A percentile compares a stretch with the other conserved stretches of the same genome.
These are phyloP conservation scores for Lophotis ruficrista DNA, from an alignment of 2,113 vertebrate genomes.

Conservation along the genomic window DNA sequence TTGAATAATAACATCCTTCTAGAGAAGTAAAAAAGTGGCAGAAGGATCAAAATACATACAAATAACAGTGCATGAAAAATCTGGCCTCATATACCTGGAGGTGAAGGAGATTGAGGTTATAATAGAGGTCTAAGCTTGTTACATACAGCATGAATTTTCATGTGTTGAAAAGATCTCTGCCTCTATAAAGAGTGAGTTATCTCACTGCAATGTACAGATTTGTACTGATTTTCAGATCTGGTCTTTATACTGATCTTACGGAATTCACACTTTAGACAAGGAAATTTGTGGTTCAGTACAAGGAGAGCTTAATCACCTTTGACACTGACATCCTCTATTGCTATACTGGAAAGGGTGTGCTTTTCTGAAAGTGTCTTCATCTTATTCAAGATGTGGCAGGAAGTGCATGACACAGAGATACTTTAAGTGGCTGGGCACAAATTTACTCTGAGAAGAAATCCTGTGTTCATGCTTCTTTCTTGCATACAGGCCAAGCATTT, in stretches of 20 bases:
- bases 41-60: not conserved
- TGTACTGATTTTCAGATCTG: not conserved
- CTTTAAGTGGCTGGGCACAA: not conserved
- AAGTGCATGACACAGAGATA: not conserved
- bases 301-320: not conserved
- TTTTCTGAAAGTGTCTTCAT: not conserved
- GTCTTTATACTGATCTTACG: not conserved
- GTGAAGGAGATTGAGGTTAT: not conserved
- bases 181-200: not conserved
- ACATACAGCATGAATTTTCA: not conserved
- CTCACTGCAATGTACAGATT: not conserved
- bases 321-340: not conserved
- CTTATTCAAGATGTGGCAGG: not conserved
- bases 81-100: not conserved
- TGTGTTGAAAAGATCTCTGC: not conserved
- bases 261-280: not conserved
- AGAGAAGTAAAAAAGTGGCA: not conserved
- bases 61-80: not conserved
- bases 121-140: not conserved
- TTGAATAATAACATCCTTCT: slow-evolving; percentile 19
- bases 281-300: not conserved
- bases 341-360: not conserved
- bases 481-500: not conserved
- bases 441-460: not conserved
- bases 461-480: not conserved